These are phyloP conservation scores for Protaetia brevitarsis DNA, from an alignment of 1,140 invertebrate species.

Conservation along the genomic window DNA sequence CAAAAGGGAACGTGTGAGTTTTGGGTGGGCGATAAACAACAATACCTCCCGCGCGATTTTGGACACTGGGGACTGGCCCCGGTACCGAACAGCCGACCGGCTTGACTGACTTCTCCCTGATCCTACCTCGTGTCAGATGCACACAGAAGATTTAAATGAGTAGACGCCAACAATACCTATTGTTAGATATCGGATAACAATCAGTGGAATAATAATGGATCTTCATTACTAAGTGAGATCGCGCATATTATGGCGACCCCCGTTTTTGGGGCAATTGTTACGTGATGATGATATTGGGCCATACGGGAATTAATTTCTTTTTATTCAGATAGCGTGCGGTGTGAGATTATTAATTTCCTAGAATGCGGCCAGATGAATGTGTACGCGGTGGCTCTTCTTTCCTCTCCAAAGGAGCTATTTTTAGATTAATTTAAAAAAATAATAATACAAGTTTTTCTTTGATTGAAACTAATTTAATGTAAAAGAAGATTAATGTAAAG, in stretches of 20 bases:
- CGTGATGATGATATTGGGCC: neutral
- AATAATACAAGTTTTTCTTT: too few relatives aligned
- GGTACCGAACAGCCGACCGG: neutral
- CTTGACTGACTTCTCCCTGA: neutral
- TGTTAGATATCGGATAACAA: slow-evolving; percentile 26
- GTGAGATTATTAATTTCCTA: too few relatives aligned
- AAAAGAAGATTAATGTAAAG: too few relatives aligned
- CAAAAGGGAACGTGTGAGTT: slow-evolving; percentile 23
- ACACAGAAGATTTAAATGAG: slow-evolving; percentile 9
- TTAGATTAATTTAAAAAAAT: too few relatives aligned
- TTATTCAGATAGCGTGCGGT: too few relatives aligned
- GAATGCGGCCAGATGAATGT: too few relatives aligned
- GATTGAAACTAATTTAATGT: too few relatives aligned
- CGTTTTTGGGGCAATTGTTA: neutral
- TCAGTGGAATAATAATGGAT: slow-evolving; percentile 24
- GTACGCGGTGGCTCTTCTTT: too few relatives aligned
- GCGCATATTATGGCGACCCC: neutral
- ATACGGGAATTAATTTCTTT: neutral
- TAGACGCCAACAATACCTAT: slow-evolving; percentile 24
- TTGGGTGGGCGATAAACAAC: slow-evolving; percentile 26
- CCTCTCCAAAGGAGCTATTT: too few relatives aligned
- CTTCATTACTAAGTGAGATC: slow-evolving; percentile 27
- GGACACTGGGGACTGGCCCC: neutral
- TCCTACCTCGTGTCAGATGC: slow-evolving; percentile 12
- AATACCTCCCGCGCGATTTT: slow-evolving; percentile 26